Evolutionary conservation across 2,113 vertebrate species (phyloP).

Genomic region (Isichthys henryi): DNA sequence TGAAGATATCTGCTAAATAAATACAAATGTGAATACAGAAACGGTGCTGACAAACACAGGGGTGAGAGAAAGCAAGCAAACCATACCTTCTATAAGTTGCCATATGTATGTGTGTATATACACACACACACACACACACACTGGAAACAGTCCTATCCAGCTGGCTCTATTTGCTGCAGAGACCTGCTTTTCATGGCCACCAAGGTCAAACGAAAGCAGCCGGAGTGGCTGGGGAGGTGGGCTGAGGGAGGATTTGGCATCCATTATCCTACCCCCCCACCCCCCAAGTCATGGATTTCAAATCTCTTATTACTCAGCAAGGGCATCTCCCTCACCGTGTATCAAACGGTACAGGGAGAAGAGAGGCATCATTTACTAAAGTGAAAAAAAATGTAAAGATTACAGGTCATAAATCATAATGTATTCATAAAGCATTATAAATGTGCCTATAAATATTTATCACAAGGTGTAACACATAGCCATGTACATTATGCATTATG

Average conservation of each 20-base stretch:
- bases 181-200: neutral
- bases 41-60: neutral
- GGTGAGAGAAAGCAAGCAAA: neutral
- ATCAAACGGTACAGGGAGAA: neutral
- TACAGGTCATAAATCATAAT: too few species aligned
- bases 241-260: neutral
- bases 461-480: too few species aligned
- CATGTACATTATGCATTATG: too few species aligned
- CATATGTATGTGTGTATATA: neutral
- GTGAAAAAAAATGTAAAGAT: neutral
- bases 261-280: neutral
- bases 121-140: neutral
- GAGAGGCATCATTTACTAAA: neutral
- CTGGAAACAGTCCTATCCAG: neutral
- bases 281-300: neutral
- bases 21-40: neutral
- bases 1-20: neutral
- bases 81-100: neutral
- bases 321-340: neutral
- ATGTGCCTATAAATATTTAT: too few species aligned
- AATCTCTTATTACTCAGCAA: slow-evolving; percentile 3
- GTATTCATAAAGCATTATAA: too few species aligned
- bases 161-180: neutral
- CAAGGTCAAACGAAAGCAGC: neutral
- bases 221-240: neutral